Base-by-base conservation (phyloP, 2,797 vertebrate species). In the Denticeps clupeoides region DNA sequence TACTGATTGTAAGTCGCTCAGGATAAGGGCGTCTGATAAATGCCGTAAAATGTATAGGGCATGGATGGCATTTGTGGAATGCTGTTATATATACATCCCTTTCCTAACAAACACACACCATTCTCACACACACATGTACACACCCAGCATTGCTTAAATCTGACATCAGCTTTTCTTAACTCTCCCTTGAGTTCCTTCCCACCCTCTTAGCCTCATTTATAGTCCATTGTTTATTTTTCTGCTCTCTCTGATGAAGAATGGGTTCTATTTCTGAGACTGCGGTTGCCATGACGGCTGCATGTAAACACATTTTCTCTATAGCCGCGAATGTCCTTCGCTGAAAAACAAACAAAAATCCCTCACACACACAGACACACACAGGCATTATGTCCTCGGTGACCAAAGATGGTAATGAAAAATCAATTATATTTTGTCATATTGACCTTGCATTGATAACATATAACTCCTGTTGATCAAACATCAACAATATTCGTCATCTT, bases 141-240 rank as follows among this genome's bases (percentile, higher is more conserved):
- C 56, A 63, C 51, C 64, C 66, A 51, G 60, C 78, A 78, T 82
- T 71, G 56, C 73, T 77, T 69, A 78, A 76, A 72, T 76, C 79
- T 81, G 77, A 78, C 75, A 81, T 80, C 75, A 82, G 68, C 40
- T 32, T 64, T 71, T 68, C 76, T 73, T 46, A 53, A 53, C 47
- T 62, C 46, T 55, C 62, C 55, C 59, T 51, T 45, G 51, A 53
- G 47, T 56, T 47, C 42, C 63, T 54, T 67, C 50, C 58, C 35
- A 48, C 65, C 52, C 55, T 51, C 38, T 45, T 49, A 41, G 53
- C 56, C 54, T 60, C 65, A 58, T 64, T 58, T 49, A 61, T 45
- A 53, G 55, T 56, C 32, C 55, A 58, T 62, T 63, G 55, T 65
- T 63, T 56, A 26, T 59, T 51, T 44, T 58, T 63, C 48, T 47